Percentiles rank a stretch among this genome's conserved stretches.
phyloP scores from a whole-genome alignment of 2,888 invertebrate species.

The Anarsia innoxiella region DNA sequence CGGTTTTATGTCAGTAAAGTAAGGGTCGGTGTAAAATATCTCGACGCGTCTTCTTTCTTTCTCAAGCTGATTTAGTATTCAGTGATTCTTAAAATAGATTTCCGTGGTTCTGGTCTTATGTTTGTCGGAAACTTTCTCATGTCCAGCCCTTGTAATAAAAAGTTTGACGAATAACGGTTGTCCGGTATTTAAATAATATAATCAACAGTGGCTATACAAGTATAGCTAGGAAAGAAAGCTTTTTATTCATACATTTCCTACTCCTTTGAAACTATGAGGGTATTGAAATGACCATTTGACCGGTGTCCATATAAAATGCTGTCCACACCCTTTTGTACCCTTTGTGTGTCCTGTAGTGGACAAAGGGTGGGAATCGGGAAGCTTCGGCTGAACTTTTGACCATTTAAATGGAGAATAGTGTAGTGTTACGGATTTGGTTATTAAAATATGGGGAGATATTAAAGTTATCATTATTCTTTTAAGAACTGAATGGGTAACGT shows the following conservation, averaged over 20 bases:
- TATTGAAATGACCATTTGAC: conserved; percentile 69
- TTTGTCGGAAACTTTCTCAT: conserved; percentile 52
- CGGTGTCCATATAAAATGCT: conserved; percentile 54
- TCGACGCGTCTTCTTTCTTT: conserved; percentile 1
- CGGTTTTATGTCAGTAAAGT: no score
- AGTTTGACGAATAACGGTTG: conserved; percentile 66
- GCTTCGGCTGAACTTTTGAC: conserved; percentile 43
- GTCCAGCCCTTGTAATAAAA: conserved; percentile 48
- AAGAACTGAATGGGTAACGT: no score
- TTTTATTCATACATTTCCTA: conserved; percentile 67
- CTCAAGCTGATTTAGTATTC: conserved; percentile 7
- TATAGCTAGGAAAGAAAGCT: conserved; percentile 59
- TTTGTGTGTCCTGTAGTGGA: conserved; percentile 63
- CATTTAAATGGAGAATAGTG: conserved; percentile 50
- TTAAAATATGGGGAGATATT: conserved; percentile 8
- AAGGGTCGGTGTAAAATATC: conserved; percentile 1
- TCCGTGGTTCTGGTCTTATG: conserved; percentile 16
- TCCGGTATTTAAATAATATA: conserved; percentile 67
- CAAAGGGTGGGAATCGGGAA: conserved; percentile 70
- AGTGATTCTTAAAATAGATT: conserved; percentile 9
- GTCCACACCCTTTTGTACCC: conserved; percentile 69
- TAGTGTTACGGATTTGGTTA: conserved; percentile 25
- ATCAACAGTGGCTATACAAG: conserved; percentile 43
- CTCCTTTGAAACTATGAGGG: conserved; percentile 57
- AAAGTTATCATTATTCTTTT: no score